These are phyloP conservation scores for Monopterus albus DNA, from an alignment of 2,113 vertebrate species.

Conservation along the genomic window DNA sequence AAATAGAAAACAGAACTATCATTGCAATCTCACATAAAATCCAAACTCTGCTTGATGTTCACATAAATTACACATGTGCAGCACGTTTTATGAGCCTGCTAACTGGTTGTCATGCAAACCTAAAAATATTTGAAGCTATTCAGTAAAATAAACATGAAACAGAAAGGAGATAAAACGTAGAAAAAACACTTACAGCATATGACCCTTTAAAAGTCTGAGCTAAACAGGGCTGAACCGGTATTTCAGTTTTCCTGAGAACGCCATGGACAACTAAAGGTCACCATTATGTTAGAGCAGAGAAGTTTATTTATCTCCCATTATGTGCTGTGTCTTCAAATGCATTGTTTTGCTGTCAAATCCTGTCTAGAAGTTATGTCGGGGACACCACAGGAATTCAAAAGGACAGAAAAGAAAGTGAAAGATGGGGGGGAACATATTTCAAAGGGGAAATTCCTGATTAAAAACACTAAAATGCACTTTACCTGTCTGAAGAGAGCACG, in stretches of 20 bases:
- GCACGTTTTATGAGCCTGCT: too few species aligned
- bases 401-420: slow-evolving; percentile 27
- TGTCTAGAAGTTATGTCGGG: slow-evolving; percentile 3
- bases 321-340: too few species aligned
- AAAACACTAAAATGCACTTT: not conserved
- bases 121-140: too few species aligned
- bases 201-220: slow-evolving; percentile 8
- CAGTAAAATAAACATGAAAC: too few species aligned
- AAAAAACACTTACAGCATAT: not conserved
- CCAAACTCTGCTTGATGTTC: too few species aligned
- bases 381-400: slow-evolving; percentile 4
- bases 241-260: not conserved
- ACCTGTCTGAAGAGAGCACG: slow-evolving; percentile 82
- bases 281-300: not conserved
- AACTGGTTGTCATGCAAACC: not conserved
- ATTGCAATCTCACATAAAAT: too few species aligned
- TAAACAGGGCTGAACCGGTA: not conserved
- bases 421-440: not conserved
- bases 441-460: not conserved
- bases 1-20: too few species aligned
- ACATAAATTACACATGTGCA: too few species aligned
- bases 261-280: slow-evolving; percentile 7
- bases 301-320: not conserved
- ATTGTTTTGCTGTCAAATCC: not conserved
- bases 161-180: not conserved